These are phyloP conservation scores for Apeltes quadracus DNA, from an alignment of 2,113 vertebrate species.

Conservation along the genomic window DNA sequence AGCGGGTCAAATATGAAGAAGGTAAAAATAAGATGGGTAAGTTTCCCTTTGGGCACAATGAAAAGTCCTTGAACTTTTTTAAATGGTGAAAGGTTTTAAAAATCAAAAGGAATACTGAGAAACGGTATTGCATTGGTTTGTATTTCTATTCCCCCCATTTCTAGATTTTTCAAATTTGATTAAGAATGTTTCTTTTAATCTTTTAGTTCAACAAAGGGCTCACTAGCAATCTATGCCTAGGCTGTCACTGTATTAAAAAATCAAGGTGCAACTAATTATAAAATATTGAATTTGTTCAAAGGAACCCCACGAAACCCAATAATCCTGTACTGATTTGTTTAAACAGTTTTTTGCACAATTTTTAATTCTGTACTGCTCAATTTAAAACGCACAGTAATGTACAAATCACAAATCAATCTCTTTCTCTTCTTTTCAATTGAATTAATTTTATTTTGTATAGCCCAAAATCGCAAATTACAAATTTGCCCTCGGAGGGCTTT, in stretches of 20 bases:
- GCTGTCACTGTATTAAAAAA: not conserved
- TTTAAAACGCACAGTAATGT: not conserved
- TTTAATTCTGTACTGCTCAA: not conserved
- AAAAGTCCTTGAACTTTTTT: not conserved
- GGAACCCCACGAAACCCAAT: not conserved
- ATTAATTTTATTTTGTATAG: too few relatives aligned
- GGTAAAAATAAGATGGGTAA: slow-evolving; percentile 95
- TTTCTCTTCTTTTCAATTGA: not conserved
- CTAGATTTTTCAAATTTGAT: not conserved
- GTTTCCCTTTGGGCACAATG: slow-evolving; percentile 40
- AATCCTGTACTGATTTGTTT: not conserved
- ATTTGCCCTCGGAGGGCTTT: too few relatives aligned
- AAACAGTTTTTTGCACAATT: not conserved
- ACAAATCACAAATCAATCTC: not conserved
- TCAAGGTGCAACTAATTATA: not conserved
- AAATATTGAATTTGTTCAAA: not conserved
- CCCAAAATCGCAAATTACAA: too few relatives aligned
- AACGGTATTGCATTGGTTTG: not conserved
- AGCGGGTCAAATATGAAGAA: slow-evolving; percentile 94
- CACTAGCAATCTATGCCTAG: not conserved
- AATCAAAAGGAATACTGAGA: not conserved
- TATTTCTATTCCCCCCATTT: not conserved
- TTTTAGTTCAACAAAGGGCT: not conserved
- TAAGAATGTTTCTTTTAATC: not conserved
- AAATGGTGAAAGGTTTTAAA: not conserved